Evolutionary conservation across 1,140 invertebrate species (phyloP), one percentile per base, ranked within the genome.

Genomic region (Trachymyrmex cornetzi): DNA sequence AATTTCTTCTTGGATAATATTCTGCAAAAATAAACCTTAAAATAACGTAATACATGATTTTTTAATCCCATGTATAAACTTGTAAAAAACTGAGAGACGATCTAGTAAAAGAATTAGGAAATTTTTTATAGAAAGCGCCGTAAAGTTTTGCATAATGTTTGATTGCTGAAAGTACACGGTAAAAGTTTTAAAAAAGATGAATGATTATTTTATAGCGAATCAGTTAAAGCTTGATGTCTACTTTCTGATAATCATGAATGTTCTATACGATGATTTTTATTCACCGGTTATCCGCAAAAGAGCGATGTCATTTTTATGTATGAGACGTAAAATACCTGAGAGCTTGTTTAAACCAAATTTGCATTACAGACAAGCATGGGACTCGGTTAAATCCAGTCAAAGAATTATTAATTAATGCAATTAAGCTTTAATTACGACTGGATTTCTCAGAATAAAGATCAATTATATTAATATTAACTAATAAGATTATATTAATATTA

Each of bases 231-330:
- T 77, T 24, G 34, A 77, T 64, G 19, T 50, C 27, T n/a, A 0
- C 6, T 14, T 71, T 27, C 34, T 57, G 30, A 24, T 38, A 44
- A 44, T 3, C 50, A 59, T 71, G 53, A 81, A 81, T 44, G 50
- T 71, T 48, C 34, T 24, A 69, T 27, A 57, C 53, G 66, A 1
- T 71, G 19, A 71, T 81, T 71, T 69, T 57, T 38, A 81, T 71
- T 59, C 22, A 57, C 66, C 16, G 30, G 34, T 57, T 44, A 67
- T 81, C 22, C 6, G 66, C 64, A 50, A 81, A 59, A 81, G 48
- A 50, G 66, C 53, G 50, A 81, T 66, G 6, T 81, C 50, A 81
- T 59, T 81, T 81, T 71, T 81, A 81, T 81, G 66, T 71, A 71
- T 81, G 79, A 81, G 50, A 71, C 30, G 34, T 71, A 71, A 81